Base-by-base conservation (phyloP, 2,797 vertebrate genomes). In the Lutjanus campechanus region DNA sequence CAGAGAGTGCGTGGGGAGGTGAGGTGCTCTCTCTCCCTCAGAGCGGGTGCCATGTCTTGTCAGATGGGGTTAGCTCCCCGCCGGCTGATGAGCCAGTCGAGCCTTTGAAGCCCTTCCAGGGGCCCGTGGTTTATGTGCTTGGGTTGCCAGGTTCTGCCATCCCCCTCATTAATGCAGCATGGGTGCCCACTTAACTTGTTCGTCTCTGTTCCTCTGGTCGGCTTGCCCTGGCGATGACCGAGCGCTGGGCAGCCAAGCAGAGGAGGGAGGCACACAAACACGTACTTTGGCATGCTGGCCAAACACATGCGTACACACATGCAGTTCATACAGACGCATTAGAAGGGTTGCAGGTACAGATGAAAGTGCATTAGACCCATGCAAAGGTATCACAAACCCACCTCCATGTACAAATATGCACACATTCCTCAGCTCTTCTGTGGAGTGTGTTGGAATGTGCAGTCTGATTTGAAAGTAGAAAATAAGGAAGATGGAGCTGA, bases 111-210 rank as follows among this genome's bases (percentile, higher is more conserved):
- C 53, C 87, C 71, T 88, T 92, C 92, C 90, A 91, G 86, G 77
- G 90, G 56, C 87, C 85, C 5, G 67, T 79, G 88, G 89, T 86
- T 92, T 87, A 91, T 71, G 85, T 93, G 90, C 89, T 73, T 51
- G 84, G 89, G 88, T 91, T 93, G 91, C 93, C 92, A 94, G 92
- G 90, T 95, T 91, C 83, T 91, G 87, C 88, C 83, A 84, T 83
- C 82, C 89, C 88, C 73, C 84, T 91, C 87, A 90, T 93, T 93
- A 94, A 94, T 92, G 89, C 92, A 84, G 90, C 88, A 77, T 90
- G 90, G 91, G 80, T 81, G 84, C 90, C 78, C 86, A 81, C 82
- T 91, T 89, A 82, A 87, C 91, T 87, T 82, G 82, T 77, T 85
- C 73, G 56, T 85, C 78, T 82, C 75, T 78, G 79, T 61, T 82